A percentile compares a stretch with the other conserved stretches of the same genome.
Conservation (phyloP, 1,140 invertebrate genomes). For the Aphaenogaster rudis region DNA sequence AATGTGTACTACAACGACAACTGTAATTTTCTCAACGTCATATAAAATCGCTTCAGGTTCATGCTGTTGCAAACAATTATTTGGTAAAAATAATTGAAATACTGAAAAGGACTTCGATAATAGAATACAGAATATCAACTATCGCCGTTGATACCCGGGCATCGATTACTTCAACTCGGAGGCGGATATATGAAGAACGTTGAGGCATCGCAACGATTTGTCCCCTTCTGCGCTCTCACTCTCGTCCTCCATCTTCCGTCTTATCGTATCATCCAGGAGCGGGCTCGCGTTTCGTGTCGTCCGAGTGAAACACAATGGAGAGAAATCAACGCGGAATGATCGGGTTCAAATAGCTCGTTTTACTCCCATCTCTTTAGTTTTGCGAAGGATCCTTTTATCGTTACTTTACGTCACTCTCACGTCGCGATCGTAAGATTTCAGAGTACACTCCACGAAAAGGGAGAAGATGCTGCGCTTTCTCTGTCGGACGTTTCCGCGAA, state of each 20-base stretch:
- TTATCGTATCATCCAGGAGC: neutral
- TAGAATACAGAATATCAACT: conserved; percentile 8
- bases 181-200: conserved; percentile 11
- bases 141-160: neutral
- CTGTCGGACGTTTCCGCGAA: neutral
- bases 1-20: neutral
- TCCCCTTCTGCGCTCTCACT: neutral
- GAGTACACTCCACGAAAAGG: neutral
- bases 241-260: neutral
- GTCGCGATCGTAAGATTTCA: conserved; percentile 57
- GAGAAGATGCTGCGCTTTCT: neutral
- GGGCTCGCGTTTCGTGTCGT: neutral
- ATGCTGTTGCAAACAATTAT: neutral
- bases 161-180: neutral
- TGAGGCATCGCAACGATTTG: conserved; percentile 8
- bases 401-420: conserved; percentile 49
- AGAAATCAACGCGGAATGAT: conserved; percentile 41
- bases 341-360: conserved; percentile 45
- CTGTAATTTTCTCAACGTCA: neutral
- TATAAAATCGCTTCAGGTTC: neutral
- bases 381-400: conserved; percentile 55
- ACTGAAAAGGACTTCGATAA: neutral
- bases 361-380: conserved; percentile 34
- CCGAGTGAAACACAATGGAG: conserved; percentile 45
- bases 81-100: neutral